Conservation (phyloP, 2,113 vertebrate species). For the Tauraco erythrolophus region DNA sequence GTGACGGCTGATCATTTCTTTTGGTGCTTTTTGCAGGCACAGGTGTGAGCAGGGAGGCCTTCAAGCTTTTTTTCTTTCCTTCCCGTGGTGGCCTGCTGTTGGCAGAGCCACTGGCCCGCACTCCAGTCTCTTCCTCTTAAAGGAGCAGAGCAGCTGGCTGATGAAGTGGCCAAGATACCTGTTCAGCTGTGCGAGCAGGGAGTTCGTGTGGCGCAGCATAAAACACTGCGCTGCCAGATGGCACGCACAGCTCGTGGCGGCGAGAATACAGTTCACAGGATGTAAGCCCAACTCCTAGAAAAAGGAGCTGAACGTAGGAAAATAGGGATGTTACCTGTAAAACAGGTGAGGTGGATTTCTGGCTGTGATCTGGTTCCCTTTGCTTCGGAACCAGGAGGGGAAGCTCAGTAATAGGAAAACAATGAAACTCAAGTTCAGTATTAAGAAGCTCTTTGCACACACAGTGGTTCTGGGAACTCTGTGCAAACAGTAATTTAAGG, state of each 20-base stretch:
- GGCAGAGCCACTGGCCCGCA: background rate
- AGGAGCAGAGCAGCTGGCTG: slow-evolving; percentile 55
- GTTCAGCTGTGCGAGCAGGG: background rate
- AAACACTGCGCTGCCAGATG: background rate
- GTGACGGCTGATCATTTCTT: background rate
- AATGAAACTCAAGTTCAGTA: background rate
- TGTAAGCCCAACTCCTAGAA: background rate
- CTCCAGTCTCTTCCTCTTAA: background rate
- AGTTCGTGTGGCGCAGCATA: background rate
- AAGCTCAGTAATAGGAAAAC: background rate
- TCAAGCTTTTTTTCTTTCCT: background rate
- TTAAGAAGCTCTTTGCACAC: background rate
- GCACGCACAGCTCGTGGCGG: background rate
- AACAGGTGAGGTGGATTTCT: rapidly evolving
- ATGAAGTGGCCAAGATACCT: background rate
- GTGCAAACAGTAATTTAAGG: background rate
- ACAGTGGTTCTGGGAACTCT: background rate
- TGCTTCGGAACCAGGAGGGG: background rate
- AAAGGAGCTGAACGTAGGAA: background rate
- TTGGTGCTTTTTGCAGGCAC: background rate
- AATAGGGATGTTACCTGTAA: background rate
- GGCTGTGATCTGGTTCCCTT: background rate
- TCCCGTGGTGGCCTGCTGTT: slow-evolving; percentile 14
- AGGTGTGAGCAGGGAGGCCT: background rate
- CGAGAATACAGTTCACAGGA: background rate